Conservation (phyloP, 2,888 invertebrate genomes). For the Drosophila putrida region DNA sequence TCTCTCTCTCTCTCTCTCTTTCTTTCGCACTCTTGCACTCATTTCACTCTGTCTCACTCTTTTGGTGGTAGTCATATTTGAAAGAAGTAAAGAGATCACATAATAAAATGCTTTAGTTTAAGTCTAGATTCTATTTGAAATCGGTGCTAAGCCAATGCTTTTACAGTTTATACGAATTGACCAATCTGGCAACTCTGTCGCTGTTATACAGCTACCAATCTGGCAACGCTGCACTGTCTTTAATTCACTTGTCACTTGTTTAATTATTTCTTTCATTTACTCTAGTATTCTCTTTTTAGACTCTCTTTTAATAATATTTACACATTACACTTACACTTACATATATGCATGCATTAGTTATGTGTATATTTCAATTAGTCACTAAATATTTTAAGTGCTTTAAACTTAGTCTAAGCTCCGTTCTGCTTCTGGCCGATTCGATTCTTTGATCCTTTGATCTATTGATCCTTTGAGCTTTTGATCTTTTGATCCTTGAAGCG, state of each 20-base stretch:
- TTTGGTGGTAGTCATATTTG: slow-evolving; percentile 65
- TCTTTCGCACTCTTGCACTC: neutral
- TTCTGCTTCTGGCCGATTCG: slow-evolving; percentile 1
- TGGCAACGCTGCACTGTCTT: slow-evolving; percentile 4
- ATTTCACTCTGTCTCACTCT: slow-evolving; percentile 9
- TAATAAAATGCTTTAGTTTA: slow-evolving; percentile 57
- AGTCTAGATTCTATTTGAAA: slow-evolving; percentile 54
- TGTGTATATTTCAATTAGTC: slow-evolving; percentile 81
- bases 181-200: slow-evolving; percentile 37
- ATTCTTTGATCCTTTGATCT: slow-evolving; percentile 19
- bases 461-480: slow-evolving; percentile 21
- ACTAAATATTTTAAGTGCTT: slow-evolving; percentile 84
- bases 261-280: slow-evolving; percentile 1
- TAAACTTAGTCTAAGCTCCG: slow-evolving; percentile 74
- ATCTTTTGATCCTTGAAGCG: slow-evolving; percentile 16
- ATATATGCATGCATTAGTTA: slow-evolving; percentile 32
- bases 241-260: too few relatives aligned
- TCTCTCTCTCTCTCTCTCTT: slow-evolving; percentile 2
- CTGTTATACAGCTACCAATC: slow-evolving; percentile 33
- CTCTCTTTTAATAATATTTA: slow-evolving; percentile 48
- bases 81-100: slow-evolving; percentile 32
- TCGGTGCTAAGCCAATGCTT: slow-evolving; percentile 80
- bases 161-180: slow-evolving; percentile 51
- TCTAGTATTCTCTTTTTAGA: slow-evolving; percentile 35
- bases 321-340: slow-evolving; percentile 36